Evolutionary conservation across 2,888 invertebrate genomes (phyloP), one percentile per base, ranked within the genome.

Genomic region (Plebejus anna): DNA sequence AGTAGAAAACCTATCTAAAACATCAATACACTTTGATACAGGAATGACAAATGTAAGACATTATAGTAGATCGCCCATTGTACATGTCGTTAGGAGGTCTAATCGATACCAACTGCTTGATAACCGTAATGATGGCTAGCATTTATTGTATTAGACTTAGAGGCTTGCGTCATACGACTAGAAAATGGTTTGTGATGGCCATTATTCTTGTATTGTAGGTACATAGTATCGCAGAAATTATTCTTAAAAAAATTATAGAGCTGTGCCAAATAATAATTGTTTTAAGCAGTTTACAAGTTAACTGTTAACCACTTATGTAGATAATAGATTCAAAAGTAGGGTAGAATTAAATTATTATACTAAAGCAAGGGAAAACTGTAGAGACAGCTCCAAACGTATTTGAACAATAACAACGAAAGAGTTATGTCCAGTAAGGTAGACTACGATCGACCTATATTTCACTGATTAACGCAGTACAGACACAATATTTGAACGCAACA

Each of bases 391-490:
- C 55, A 55, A 55, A 55, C 55, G 4, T 16, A 4, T 55, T 55
- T 55, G 11, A 55, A 55, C 16, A 55, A 55, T 55, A 55, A 55
- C 16, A 55, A 55, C 13, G 55, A 16, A 55, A 16, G 55, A 55
- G 55, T 55, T 9, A 9, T 47, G 47, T 11, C 47, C 16, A 55
- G 55, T 55, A 16, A 55, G 55, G 28, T 61, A 86, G 88, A 85
- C 84, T 82, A 80, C 83, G 82, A 87, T 88, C 88, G 89, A 82
- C 88, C 89, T 83, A 89, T 83, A 89, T 83, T 85, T 89, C 83
- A 86, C 84, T 84, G 84, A 86, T 86, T 85, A 88, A 88, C 88
- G 86, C 81, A 88, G 86, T 86, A 32, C 88, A 90, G 89, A 86
- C 85, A 86, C 83, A 81, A 85, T 86, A 87, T 90, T 88, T 88